phyloP scores from a whole-genome alignment of 2,113 vertebrate genomes.

The Psilopogon haemacephalus region DNA sequence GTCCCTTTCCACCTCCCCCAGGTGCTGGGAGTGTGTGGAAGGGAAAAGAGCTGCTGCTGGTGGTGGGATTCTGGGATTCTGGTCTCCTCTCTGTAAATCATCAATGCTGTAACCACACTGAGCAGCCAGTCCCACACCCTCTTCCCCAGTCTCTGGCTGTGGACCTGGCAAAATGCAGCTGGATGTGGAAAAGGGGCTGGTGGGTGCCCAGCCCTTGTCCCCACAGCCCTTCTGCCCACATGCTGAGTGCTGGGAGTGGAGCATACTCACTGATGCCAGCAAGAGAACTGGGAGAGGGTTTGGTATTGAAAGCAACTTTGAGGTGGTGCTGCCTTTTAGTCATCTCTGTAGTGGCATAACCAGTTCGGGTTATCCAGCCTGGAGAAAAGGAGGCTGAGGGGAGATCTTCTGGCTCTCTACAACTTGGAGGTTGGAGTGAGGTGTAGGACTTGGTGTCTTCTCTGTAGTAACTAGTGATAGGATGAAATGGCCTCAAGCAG shows the following conservation, averaged over 20 bases:
- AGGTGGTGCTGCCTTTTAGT: background rate
- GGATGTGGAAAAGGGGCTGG: background rate
- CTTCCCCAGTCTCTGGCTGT: background rate
- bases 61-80: too few relatives aligned
- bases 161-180: background rate
- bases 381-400: too few relatives aligned
- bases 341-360: too few relatives aligned
- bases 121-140: background rate
- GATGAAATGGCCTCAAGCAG: too few relatives aligned
- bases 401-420: too few relatives aligned
- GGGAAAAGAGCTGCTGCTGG: background rate
- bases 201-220: background rate
- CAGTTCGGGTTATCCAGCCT: too few relatives aligned
- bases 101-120: rapidly evolving
- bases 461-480: too few relatives aligned
- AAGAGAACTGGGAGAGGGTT: background rate
- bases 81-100: background rate
- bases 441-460: too few relatives aligned
- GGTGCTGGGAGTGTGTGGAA: rapidly evolving
- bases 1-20: background rate
- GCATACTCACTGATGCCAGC: background rate
- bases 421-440: too few relatives aligned
- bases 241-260: background rate
- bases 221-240: background rate
- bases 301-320: background rate